phyloP scores from a whole-genome alignment of 2,888 invertebrate genomes.

The Thereva nobilitata region DNA sequence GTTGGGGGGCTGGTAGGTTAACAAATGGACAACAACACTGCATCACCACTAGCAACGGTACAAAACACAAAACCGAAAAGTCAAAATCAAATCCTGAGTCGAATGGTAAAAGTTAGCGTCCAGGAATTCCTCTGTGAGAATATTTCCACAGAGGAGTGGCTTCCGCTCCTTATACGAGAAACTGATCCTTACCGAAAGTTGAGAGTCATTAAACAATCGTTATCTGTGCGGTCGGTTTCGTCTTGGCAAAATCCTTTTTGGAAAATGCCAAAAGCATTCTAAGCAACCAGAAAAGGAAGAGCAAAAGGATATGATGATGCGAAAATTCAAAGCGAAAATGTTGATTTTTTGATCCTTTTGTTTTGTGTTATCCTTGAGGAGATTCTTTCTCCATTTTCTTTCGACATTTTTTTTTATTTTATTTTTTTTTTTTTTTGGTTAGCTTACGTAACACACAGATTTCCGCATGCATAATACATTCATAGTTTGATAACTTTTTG shows the following conservation, averaged over 20 bases:
- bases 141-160: too few relatives aligned
- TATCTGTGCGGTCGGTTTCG: constrained; percentile 23
- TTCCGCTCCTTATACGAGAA: neutral
- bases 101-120: constrained; percentile 20
- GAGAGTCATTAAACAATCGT: constrained; percentile 35
- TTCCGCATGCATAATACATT: constrained; percentile 28
- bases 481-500: too few relatives aligned
- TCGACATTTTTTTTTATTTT: too few relatives aligned
- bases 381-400: constrained; percentile 19
- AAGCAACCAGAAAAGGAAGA: constrained; percentile 11
- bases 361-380: constrained; percentile 9
- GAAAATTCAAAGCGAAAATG: neutral
- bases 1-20: too few relatives aligned
- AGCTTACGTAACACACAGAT: constrained; percentile 18
- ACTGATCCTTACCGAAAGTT: constrained; percentile 19
- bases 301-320: constrained; percentile 5
- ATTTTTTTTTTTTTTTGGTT: neutral
- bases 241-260: constrained; percentile 13
- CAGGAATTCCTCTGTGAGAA: constrained; percentile 13
- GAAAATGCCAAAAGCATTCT: constrained; percentile 14
- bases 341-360: constrained; percentile 10
- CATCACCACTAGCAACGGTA: too few relatives aligned
- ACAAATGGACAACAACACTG: too few relatives aligned
- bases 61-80: constrained; percentile 2
- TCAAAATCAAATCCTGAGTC: constrained; percentile 21